Evolutionary conservation across 2,888 invertebrate genomes (phyloP).

Genomic region (Dysmachus trigonus): DNA sequence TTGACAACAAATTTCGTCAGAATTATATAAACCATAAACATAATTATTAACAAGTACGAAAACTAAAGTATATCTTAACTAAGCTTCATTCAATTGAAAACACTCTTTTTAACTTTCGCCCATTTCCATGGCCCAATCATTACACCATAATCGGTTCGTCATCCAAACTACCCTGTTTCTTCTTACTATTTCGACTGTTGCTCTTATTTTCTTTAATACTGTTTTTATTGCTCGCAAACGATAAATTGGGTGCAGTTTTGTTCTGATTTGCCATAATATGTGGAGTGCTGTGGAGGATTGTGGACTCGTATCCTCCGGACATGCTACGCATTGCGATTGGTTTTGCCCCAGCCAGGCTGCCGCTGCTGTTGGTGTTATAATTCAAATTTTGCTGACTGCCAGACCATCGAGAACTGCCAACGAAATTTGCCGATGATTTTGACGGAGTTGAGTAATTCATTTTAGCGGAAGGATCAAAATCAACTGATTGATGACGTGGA

Average conservation of each 20-base stretch:
- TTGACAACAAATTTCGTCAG: constrained; percentile 45
- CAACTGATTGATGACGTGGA: constrained; percentile 50
- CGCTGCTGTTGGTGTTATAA: constrained; percentile 34
- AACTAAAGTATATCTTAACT: constrained; percentile 39
- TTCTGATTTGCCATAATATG: constrained; percentile 26
- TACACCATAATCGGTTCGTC: constrained; percentile 57
- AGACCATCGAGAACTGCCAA: constrained; percentile 49
- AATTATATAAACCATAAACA: constrained; percentile 45
- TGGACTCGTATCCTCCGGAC: constrained; percentile 53
- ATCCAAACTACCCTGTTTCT: constrained; percentile 54
- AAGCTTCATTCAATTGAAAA: constrained; percentile 37
- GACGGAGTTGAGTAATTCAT: constrained; percentile 42
- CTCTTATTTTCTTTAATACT: constrained; percentile 52
- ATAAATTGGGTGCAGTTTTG: constrained; percentile 47
- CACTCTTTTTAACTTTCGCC: constrained; percentile 9
- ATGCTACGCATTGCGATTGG: constrained; percentile 55
- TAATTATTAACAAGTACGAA: constrained; percentile 44
- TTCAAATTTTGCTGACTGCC: constrained; percentile 53
- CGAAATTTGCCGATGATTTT: constrained; percentile 45
- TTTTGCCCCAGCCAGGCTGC: constrained; percentile 46
- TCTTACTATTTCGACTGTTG: constrained; percentile 52
- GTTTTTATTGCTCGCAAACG: constrained; percentile 51
- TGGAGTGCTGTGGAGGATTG: constrained; percentile 29
- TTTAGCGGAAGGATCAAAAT: constrained; percentile 46
- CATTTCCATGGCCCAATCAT: constrained; percentile 13